Base-by-base conservation (phyloP, 2,113 vertebrate genomes). In the Antechinus stuartii region DNA sequence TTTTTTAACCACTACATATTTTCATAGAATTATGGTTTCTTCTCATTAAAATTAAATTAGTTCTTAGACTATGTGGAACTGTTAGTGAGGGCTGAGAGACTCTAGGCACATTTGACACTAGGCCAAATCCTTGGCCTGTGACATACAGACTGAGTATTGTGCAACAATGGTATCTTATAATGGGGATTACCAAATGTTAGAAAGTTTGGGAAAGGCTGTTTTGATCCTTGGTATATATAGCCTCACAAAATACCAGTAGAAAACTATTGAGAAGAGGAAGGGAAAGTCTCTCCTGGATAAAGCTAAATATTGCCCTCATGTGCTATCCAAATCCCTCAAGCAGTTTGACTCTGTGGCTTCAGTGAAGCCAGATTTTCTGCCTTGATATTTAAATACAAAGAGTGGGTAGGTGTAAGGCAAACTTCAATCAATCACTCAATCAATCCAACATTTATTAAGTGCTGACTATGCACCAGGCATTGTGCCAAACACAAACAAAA, bases 21-120 rank as follows among this genome's bases (percentile, higher is more conserved):
- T 95, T 96, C 94, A 61, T 92, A 97, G 97, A 94, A 97, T 94
- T 97, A 93, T 0, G 2, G 91, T 97, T 98, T 98, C 97, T 93
- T 47, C 95, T 97, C 92, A 54, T 98, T 98, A 96, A 95, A 97
- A 97, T 96, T 96, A 95, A 91, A 50, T 96, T 92, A 91, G 97
- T 93, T 98, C 22, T 53, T 93, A 92, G 97, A 96, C 94, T 92
- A 3, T 95, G 95, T 26, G 92, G 89, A 1, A 97, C 90, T 42
- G 52, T 93, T 96, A 97, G 97, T 97, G 30, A 3, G 95, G 19
- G 98, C 92, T 92, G 91, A 12, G 96, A 96, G 92, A 97, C 89
- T 57, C 96, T 12, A 95, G 97, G 95, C 0, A 0, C 61, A 8
- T 8, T 35, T 93, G 95, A 94, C 2, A 6, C 24, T 57, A 89